Evolutionary conservation across 2,113 vertebrate species (phyloP).

Genomic region (Conger conger): DNA sequence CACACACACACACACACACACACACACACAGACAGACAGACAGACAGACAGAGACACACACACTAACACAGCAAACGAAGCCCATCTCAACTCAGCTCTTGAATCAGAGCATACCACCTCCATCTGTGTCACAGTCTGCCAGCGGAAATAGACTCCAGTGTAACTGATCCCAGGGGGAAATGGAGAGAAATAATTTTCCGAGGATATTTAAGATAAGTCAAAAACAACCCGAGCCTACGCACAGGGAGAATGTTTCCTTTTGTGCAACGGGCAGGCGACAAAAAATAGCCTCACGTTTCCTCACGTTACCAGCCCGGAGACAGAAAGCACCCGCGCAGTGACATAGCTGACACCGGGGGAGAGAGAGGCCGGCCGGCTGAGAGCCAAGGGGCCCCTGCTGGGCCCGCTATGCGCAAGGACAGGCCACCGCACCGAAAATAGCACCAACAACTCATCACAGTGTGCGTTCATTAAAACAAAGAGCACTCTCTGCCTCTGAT

Average conservation of each 20-base stretch:
- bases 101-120: constrained; percentile 55
- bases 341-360: constrained; percentile 55
- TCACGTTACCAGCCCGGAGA: constrained; percentile 26
- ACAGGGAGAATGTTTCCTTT: not conserved
- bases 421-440: constrained; percentile 39
- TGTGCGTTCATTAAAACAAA: constrained; percentile 53
- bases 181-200: constrained; percentile 36
- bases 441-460: constrained; percentile 48
- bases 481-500: constrained; percentile 10
- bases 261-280: not conserved
- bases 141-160: constrained; percentile 64
- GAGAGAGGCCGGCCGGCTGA: constrained; percentile 65
- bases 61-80: not conserved
- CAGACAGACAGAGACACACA: not conserved
- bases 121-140: constrained; percentile 57
- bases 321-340: constrained; percentile 71
- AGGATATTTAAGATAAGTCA: not conserved
- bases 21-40: constrained; percentile 21
- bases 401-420: constrained; percentile 47
- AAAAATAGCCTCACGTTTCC: not conserved
- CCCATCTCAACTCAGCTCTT: constrained; percentile 42
- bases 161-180: constrained; percentile 51
- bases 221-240: not conserved
- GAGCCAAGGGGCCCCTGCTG: constrained; percentile 59
- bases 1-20: not conserved